Evolutionary conservation across 1,140 invertebrate genomes (phyloP), one percentile per base, ranked within the genome.

Genomic region (Penaeus japonicus): DNA sequence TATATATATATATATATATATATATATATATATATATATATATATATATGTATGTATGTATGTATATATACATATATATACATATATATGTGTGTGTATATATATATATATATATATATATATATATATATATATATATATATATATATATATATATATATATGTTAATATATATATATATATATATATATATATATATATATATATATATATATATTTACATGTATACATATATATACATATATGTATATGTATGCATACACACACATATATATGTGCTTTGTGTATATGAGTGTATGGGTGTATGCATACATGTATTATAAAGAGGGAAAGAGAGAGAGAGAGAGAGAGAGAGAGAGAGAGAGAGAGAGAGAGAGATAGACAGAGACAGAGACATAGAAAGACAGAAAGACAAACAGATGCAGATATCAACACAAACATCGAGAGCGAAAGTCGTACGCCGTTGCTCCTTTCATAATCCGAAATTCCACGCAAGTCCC

Each of bases 21-120:
- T 27, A 55, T 27, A 24, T 24, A 53, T 55, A 53, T 80, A 53
- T 80, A n/a, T 80, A 53, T 80, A 53, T 80, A 53, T 80, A 53
- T 54, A 53, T 80, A 53, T 80, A 53, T 80, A 53, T 80, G 39
- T 80, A 53, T 80, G 39, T 80, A 53, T 80, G 39, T 80, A 53
- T 80, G 78, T 81, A 55, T 81, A 55, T 55, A 55, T 54, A 24
- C 4, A 22, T 20, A 39, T 78, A 39, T 78, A 35, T 30, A 20
- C 32, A 35, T 35, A 10, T 78, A 22, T 35, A 39, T 78, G 5
- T 78, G 32, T 30, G 5, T 78, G 20, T 30, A 32, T 78, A 39
- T 30, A 32, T 78, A 39, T 30, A 5, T 78, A 39, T 30, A 32
- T 78, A 39, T 30, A 32, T 78, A 39, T 30, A 32, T 78, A 78